Base-by-base conservation (phyloP, 2,113 vertebrate genomes). In the Tetrao urogallus region DNA sequence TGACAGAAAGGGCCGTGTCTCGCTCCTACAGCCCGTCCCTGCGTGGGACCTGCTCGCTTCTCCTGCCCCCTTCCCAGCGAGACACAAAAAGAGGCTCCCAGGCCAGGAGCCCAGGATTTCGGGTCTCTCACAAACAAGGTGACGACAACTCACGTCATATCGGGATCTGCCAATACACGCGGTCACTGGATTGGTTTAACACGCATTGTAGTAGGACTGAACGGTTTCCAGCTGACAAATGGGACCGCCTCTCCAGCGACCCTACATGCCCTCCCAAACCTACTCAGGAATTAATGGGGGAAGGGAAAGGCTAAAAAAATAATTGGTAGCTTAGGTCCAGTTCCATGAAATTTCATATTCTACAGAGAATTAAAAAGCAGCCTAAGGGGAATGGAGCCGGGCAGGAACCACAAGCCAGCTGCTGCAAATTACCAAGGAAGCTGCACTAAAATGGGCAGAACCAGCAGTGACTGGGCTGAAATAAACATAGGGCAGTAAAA, bases 381-480 rank as follows among this genome's bases (percentile, higher is more conserved):
- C 90, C 90, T 93, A 90, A 7, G 18, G 90, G 94, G 92, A 92
- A 95, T 76, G 93, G 90, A 91, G 94, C 89, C 2, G 84, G 95
- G 94, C 94, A 93, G 79, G 95, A 96, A 93, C 95, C 93, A 84
- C 93, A 89, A 96, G 93, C 95, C 95, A 96, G 96, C 96, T 95
- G 95, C 96, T 95, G 93, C 88, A 28, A 95, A 96, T 95, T 93
- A 96, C 92, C 86, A 94, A 93, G 88, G 90, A 95, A 93, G 96
- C 96, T 97, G 95, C 92, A 95, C 96, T 95, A 97, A 97, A 96
- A 97, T 96, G 95, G 96, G 95, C 97, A 97, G 93, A 96, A 83
- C 94, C 97, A 96, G 90, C 96, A 94, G 90, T 84, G 95, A 94
- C 94, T 74, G 93, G 92, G 91, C 81, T 92, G 92, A 93, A 91